Conservation (phyloP, 2,113 vertebrate genomes). For the Canis aureus region DNA sequence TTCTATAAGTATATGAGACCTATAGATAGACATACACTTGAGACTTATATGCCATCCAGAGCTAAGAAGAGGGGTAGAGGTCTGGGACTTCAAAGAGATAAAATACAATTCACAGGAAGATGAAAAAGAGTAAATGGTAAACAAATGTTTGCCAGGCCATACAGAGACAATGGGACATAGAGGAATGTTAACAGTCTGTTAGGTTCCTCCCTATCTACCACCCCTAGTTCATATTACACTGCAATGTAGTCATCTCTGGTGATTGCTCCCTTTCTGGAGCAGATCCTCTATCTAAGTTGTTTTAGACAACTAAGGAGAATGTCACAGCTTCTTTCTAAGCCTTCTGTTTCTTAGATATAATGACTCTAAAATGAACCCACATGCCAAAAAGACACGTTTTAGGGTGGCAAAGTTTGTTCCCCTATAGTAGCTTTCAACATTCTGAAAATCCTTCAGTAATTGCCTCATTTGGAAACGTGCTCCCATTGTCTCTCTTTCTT, state of each 20-base stretch:
- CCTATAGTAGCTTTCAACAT: neutral
- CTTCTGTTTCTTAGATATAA: neutral
- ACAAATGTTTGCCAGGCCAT: neutral
- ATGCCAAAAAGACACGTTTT: neutral
- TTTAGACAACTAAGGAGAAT: neutral
- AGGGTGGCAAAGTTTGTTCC: neutral
- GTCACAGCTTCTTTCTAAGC: neutral
- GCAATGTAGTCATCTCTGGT: neutral
- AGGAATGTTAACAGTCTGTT: neutral
- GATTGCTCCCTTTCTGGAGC: neutral
- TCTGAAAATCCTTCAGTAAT: neutral
- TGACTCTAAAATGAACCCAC: neutral
- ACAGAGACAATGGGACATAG: neutral
- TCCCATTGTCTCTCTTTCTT: neutral
- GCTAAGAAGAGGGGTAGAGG: neutral
- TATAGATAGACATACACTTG: neutral
- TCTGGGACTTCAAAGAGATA: neutral
- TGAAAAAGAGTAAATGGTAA: neutral
- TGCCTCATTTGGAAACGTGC: neutral
- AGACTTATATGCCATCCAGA: neutral
- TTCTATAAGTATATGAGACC: neutral
- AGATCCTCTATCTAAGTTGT: neutral
- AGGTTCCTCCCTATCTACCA: neutral
- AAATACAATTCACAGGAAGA: neutral
- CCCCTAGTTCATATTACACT: neutral